These are phyloP conservation scores for Atopsyche davidsoni DNA, from an alignment of 1,140 invertebrate genomes.

Conservation along the genomic window DNA sequence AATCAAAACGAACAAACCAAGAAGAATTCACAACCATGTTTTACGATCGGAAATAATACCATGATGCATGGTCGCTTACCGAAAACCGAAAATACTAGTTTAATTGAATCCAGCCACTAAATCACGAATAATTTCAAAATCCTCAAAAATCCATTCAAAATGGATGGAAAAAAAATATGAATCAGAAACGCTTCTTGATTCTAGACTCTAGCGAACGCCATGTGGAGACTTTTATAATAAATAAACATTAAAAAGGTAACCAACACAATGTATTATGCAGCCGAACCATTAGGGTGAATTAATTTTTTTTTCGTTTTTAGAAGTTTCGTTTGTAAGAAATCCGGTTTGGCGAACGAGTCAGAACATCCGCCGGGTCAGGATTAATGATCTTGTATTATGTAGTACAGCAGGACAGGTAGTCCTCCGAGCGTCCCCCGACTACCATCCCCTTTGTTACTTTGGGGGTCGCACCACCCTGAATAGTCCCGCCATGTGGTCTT, in stretches of 20 bases:
- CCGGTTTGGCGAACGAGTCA: slow-evolving; percentile 19
- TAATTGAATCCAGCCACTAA: too few species aligned
- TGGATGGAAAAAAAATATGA: too few species aligned
- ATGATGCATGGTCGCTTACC: too few species aligned
- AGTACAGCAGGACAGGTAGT: slow-evolving; percentile 27
- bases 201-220: slow-evolving; percentile 14
- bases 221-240: slow-evolving; percentile 19
- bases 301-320: slow-evolving; percentile 26
- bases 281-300: slow-evolving; percentile 25
- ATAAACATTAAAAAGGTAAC: slow-evolving; percentile 26
- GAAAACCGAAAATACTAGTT: too few species aligned
- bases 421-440: slow-evolving; percentile 12
- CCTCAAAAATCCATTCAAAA: too few species aligned
- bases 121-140: too few species aligned
- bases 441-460: slow-evolving; percentile 15
- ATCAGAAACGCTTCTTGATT: slow-evolving; percentile 25
- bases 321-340: slow-evolving; percentile 15
- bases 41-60: too few species aligned
- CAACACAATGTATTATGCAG: slow-evolving; percentile 22
- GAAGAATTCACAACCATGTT: too few species aligned
- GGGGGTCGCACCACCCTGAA: slow-evolving; percentile 5
- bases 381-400: slow-evolving; percentile 26
- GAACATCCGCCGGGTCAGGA: slow-evolving; percentile 19
- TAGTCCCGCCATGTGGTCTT: slow-evolving; percentile 25
- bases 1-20: too few species aligned